Conservation (phyloP, 1,140 invertebrate species). For the Aricia agestis region DNA sequence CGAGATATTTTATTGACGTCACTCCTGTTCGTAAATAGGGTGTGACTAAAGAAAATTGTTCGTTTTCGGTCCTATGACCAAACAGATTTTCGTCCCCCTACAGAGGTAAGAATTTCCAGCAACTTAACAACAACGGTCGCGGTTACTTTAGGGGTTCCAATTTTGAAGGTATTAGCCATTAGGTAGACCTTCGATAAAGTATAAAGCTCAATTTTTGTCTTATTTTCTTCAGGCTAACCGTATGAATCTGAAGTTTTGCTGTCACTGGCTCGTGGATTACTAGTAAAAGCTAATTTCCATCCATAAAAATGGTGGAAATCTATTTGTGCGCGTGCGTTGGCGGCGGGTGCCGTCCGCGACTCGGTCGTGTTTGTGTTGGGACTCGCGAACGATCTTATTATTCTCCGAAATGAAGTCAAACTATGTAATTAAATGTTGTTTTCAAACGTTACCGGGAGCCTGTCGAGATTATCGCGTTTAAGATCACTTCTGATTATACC, state of each 20-base stretch:
- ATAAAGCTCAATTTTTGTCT: no score
- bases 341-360: conserved; percentile 62
- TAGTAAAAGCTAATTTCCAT: conserved; percentile 63
- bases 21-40: conserved; percentile 44
- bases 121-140: no score
- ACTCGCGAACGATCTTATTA: conserved; percentile 67
- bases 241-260: no score
- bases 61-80: conserved; percentile 35
- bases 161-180: no score
- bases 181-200: no score
- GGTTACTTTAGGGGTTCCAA: no score
- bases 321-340: conserved; percentile 64
- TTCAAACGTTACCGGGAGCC: conserved; percentile 19
- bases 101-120: no score
- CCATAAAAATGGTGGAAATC: conserved; percentile 56
- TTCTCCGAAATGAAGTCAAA: conserved; percentile 52
- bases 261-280: no score
- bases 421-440: conserved; percentile 42
- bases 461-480: not conserved
- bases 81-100: no score
- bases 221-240: no score
- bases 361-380: conserved; percentile 61
- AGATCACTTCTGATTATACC: not conserved
- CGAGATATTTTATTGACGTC: conserved; percentile 38
- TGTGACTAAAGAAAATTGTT: conserved; percentile 36